Evolutionary conservation across 2,888 invertebrate genomes (phyloP), one percentile per base, ranked within the genome.

Genomic region (Megalurothrips usitatus): DNA sequence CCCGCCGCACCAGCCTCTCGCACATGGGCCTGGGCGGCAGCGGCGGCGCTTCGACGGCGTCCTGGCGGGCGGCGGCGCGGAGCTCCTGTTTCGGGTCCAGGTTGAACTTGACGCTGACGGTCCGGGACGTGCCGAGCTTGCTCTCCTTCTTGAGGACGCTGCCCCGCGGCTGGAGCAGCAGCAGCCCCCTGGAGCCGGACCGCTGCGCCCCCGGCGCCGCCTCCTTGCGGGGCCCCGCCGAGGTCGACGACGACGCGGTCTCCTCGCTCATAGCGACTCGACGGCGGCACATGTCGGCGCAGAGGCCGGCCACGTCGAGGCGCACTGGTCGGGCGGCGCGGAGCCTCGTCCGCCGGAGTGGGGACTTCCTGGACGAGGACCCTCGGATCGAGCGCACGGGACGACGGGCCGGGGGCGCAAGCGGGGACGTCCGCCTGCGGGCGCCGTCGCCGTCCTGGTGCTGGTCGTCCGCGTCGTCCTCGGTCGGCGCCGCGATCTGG

Each of bases 51-150:
- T 23, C 23, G 23, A 23, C 8, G 52, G 19, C 52, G 52, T 58
- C 58, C 34, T 43, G 3, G 68, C 23, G 23, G 23, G 68, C 68
- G 26, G 68, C 68, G 68, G 23, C 68, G 26, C 68, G 68, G 11
- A 75, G 68, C 68, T 75, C 68, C 68, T 75, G 68, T 23, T 11
- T 75, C 23, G 68, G 68, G 68, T 75, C 68, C 23, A 75, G 26
- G 68, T 75, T 75, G 68, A 75, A 75, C 68, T 75, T 75, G 68
- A 75, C 68, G 68, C 68, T 75, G 68, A 75, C 68, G 26, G 68
- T 23, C 26, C 68, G 68, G 23, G 68, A 26, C 23, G 68, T 26
- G 23, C 68, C 68, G 1, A 26, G 68, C 10, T 26, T 23, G 68
- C 68, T 75, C 23, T 75, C 68, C 68, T 75, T 75, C 68, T 75